A percentile compares a stretch with the other conserved stretches of the same genome.
Evolutionary conservation across 2,888 invertebrate genomes (phyloP).

Genomic region (Sesia bembeciformis): DNA sequence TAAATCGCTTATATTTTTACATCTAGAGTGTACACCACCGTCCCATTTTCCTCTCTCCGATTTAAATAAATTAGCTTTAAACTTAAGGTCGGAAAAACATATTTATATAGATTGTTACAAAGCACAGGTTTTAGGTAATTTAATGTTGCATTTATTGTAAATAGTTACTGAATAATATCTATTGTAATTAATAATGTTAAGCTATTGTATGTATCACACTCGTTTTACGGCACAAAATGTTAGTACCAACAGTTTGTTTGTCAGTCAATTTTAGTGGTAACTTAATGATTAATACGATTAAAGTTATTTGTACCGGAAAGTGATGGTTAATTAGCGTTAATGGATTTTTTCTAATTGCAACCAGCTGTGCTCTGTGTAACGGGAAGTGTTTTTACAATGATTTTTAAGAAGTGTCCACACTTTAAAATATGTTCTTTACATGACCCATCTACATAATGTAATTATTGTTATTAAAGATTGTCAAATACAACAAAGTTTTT

Average conservation of each 20-base stretch:
- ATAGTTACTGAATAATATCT: conserved; percentile 53
- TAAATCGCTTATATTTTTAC: conserved; percentile 54
- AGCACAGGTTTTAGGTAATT: conserved; percentile 71
- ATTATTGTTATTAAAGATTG: too few relatives aligned
- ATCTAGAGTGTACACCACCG: conserved; percentile 61
- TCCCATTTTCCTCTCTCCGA: conserved; percentile 70
- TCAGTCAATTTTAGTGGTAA: conserved; percentile 70
- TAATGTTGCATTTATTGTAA: conserved; percentile 71
- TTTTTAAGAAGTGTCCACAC: too few relatives aligned
- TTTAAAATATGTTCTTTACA: too few relatives aligned
- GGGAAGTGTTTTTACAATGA: too few relatives aligned
- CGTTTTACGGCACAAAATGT: conserved; percentile 73
- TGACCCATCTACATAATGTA: too few relatives aligned
- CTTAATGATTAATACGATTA: conserved; percentile 34
- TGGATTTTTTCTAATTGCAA: not conserved
- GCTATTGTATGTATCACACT: conserved; percentile 67
- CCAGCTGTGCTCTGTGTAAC: not conserved
- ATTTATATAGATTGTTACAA: conserved; percentile 72
- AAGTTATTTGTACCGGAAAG: conserved; percentile 51
- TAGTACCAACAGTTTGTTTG: conserved; percentile 62
- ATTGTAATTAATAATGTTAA: conserved; percentile 39
- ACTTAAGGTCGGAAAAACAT: conserved; percentile 47
- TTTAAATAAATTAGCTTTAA: conserved; percentile 66
- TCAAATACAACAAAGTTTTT: too few relatives aligned
- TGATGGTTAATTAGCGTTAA: not conserved